Percentiles rank a stretch among this genome's conserved stretches.
These are phyloP conservation scores for Patiria pectinifera DNA, from an alignment of 53 echinoderm and acorn worm species.

Conservation along the genomic window DNA sequence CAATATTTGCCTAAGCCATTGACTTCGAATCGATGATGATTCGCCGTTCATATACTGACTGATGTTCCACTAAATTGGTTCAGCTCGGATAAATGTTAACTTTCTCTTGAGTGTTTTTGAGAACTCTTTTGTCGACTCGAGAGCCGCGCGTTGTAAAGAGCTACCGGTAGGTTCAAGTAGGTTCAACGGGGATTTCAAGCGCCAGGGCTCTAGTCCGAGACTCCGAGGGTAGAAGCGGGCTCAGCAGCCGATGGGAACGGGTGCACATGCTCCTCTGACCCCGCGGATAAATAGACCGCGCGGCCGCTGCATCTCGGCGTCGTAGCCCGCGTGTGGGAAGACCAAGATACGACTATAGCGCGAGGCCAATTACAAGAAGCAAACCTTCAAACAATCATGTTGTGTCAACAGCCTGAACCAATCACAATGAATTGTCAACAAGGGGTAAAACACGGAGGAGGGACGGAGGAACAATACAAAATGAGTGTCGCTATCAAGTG, in stretches of 20 bases:
- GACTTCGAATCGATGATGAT: too few relatives aligned
- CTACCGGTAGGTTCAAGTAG: constrained; percentile 41
- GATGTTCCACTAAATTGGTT: not conserved
- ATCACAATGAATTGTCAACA: not conserved
- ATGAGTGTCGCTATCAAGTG: not conserved
- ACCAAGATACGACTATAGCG: not conserved
- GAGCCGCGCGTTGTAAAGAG: not conserved
- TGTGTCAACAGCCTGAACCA: not conserved
- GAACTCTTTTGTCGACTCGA: constrained; percentile 5
- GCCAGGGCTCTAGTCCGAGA: not conserved
- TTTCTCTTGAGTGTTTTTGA: not conserved
- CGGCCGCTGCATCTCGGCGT: not conserved
- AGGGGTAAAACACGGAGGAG: not conserved
- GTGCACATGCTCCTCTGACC: constrained; percentile 12
- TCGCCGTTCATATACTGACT: not conserved
- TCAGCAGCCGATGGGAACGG: constrained; percentile 31
- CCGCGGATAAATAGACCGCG: not conserved
- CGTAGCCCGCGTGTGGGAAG: not conserved
- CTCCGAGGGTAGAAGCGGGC: not conserved
- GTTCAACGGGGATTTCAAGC: constrained; percentile 3
- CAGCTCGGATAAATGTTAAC: not conserved
- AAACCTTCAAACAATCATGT: not conserved
- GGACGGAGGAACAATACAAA: not conserved
- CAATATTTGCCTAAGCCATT: not conserved
- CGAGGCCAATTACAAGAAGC: not conserved